Evolutionary conservation across 2,797 vertebrate genomes (phyloP), one percentile per base, ranked within the genome.

Genomic region (Tolypeutes matacus): DNA sequence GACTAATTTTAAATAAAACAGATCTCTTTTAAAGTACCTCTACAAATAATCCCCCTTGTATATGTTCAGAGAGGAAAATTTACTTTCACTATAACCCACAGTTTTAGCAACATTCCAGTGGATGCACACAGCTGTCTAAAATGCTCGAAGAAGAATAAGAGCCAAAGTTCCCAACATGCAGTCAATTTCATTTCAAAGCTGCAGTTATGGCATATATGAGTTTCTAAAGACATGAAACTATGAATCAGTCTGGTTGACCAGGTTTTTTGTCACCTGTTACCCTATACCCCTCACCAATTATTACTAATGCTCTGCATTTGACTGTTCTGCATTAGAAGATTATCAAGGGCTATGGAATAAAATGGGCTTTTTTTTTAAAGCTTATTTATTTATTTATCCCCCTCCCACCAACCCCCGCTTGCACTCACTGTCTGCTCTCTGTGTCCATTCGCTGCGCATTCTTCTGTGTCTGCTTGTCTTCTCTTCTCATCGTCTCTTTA

Each of bases 1-100:
- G 46, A 93, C 83, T 75, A 85, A 94, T 81, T 91, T 93, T 95
- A 86, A 93, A 85, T 20, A 31, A 92, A 91, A 64, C 60, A 81
- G 17, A 73, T 84, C 96, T 95, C 62, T 75, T 75, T 72, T 87
- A 77, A 93, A 58, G 14, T 62, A 65, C 9, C 25, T 53, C 56
- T 70, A 85, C 64, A 90, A 89, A 91, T 62, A 75, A 91, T 78
- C 75, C 27, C n/a, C 81, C 27, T 80, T 36, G 4, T 20, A 82
- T 9, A 53, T 23, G 20, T 58, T 70, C 72, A 73, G 65, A 92
- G 36, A 80, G 58, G 83, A 86, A 72, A 82, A 78, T 75, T 69
- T 88, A 51, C 56, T 64, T 64, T 67, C 60, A 89, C 29, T 42
- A n/a, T 14, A 62, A 25, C 46, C 51, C 31, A 83, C 23, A 51